These are phyloP conservation scores for Acromyrmex echinatior DNA, from an alignment of 1,140 invertebrate genomes.

Conservation along the genomic window DNA sequence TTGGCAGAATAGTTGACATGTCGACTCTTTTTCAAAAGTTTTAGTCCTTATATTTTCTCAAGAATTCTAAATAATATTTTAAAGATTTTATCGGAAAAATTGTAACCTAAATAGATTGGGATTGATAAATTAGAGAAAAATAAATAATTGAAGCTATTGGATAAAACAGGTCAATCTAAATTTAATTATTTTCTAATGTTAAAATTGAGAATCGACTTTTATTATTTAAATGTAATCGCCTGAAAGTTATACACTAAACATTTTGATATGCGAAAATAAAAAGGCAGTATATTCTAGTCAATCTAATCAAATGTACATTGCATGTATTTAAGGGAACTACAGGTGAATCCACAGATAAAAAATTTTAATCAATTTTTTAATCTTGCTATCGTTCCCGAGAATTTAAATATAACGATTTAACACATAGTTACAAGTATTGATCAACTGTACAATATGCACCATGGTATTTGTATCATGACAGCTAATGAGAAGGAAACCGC, in stretches of 20 bases:
- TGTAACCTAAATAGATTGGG: neutral
- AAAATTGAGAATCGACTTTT: neutral
- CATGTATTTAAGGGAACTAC: too few relatives aligned
- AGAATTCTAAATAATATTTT: neutral
- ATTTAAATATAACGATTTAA: constrained; percentile 16
- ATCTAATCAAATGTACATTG: neutral
- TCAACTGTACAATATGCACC: constrained; percentile 17
- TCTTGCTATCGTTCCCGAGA: neutral
- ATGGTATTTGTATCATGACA: neutral
- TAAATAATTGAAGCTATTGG: neutral
- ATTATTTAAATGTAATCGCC: neutral
- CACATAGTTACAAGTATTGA: constrained; percentile 15
- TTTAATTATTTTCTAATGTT: neutral
- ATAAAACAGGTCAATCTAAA: neutral
- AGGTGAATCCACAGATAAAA: neutral
- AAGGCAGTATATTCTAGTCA: neutral
- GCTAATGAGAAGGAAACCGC: constrained; percentile 8
- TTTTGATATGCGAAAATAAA: neutral
- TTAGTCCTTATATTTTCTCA: neutral
- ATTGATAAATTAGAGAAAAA: neutral
- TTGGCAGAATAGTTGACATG: neutral
- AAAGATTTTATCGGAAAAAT: neutral
- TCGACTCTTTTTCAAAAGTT: neutral
- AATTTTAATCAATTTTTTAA: constrained; percentile 34
- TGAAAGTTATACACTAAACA: neutral